phyloP scores from a whole-genome alignment of 2,888 invertebrate genomes.

The Kryphioiulus occultus region DNA sequence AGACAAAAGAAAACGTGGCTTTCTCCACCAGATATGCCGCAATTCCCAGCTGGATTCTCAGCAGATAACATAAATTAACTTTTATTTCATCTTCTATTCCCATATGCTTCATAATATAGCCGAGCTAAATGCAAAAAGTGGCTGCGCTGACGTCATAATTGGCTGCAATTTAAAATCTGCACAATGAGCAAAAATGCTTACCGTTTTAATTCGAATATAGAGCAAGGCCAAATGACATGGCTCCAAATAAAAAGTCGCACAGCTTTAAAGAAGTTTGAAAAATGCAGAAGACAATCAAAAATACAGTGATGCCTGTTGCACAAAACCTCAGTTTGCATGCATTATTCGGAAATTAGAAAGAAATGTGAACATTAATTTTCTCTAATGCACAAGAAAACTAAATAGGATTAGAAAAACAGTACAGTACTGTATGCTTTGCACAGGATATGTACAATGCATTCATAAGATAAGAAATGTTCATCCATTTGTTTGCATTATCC shows the following conservation, averaged over 20 bases:
- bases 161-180: conserved; percentile 31
- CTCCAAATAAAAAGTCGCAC: not conserved
- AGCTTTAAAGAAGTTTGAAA: too few relatives aligned
- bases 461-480: too few relatives aligned
- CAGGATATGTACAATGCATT: too few relatives aligned
- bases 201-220: not conserved
- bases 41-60: conserved; percentile 31
- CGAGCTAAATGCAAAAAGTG: conserved; percentile 11
- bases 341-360: too few relatives aligned
- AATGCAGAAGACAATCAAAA: too few relatives aligned
- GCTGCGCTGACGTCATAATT: conserved; percentile 25
- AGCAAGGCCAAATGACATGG: not conserved
- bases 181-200: conserved; percentile 16
- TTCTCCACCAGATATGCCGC: not conserved
- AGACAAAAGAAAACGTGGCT: conserved; percentile 4
- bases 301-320: too few relatives aligned
- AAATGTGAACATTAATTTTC: too few relatives aligned
- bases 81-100: conserved; percentile 35
- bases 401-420: too few relatives aligned
- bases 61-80: conserved; percentile 29
- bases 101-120: conserved; percentile 19
- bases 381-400: too few relatives aligned
- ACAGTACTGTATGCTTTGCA: too few relatives aligned
- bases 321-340: too few relatives aligned
- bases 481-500: too few relatives aligned